phyloP scores from a whole-genome alignment of 2,113 vertebrate genomes.

The Crotophaga sulcirostris region DNA sequence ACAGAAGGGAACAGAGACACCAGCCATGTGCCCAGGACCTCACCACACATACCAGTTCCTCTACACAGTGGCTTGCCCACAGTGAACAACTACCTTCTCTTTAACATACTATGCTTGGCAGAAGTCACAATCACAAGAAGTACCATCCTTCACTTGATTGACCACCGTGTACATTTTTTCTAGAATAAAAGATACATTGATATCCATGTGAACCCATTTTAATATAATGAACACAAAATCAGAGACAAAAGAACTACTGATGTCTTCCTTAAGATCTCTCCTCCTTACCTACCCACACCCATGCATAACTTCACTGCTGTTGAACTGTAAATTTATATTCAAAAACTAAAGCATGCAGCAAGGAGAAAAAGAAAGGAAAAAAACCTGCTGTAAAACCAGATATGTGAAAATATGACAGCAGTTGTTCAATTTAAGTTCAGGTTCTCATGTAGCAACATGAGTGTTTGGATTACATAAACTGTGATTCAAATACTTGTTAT shows the following conservation, averaged over 20 bases:
- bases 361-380: neutral
- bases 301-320: neutral
- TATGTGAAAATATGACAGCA: neutral
- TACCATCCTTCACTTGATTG: rapidly evolving
- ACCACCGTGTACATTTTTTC: neutral
- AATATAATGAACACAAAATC: neutral
- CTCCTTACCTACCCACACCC: neutral
- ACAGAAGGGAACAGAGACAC: rapidly evolving
- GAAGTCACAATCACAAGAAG: neutral
- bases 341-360: neutral
- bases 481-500: neutral
- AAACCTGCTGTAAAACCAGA: neutral
- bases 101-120: neutral
- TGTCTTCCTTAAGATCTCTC: neutral
- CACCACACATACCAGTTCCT: neutral
- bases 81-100: neutral
- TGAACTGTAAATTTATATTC: neutral
- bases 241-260: neutral
- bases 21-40: rapidly evolving
- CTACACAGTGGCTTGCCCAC: neutral
- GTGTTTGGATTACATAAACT: neutral
- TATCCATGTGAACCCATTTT: neutral
- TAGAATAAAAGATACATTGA: neutral
- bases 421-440: neutral
- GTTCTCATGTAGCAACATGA: neutral